Percentiles rank a stretch among this genome's conserved stretches.
Evolutionary conservation across 2,797 vertebrate genomes (phyloP).

Genomic region (Microchirus variegatus): DNA sequence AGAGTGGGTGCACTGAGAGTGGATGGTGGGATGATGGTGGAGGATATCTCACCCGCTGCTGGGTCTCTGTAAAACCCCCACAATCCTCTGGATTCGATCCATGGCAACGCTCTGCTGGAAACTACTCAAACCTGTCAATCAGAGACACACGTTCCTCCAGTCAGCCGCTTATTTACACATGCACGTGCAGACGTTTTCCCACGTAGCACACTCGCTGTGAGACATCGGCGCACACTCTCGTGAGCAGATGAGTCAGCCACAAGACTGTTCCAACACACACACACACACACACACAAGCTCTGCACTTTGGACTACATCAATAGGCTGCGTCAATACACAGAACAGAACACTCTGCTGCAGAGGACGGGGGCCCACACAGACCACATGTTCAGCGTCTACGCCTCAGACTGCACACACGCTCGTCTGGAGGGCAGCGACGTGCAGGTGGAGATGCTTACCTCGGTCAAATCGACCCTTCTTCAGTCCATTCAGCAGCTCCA

Average conservation of each 20-base stretch:
- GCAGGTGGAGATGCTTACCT: conserved; percentile 75
- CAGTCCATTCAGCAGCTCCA: conserved; percentile 89
- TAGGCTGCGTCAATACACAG: conserved; percentile 44
- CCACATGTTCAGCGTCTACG: conserved; percentile 26
- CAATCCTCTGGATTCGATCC: conserved; percentile 94
- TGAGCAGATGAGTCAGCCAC: conserved; percentile 52
- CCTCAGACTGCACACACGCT: conserved; percentile 12
- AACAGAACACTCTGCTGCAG: conserved; percentile 4
- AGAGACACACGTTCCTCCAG: conserved; percentile 56
- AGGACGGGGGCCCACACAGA: conserved; percentile 15
- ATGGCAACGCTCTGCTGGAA: conserved; percentile 97
- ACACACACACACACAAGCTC: conserved; percentile 21
- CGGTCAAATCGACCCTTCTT: conserved; percentile 90
- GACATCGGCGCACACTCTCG: conserved; percentile 20
- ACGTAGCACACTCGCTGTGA: conserved; percentile 10
- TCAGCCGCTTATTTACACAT: conserved; percentile 39
- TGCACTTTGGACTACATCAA: conserved; percentile 47
- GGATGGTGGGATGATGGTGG: conserved; percentile 1
- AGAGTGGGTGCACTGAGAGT: background rate
- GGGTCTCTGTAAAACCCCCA: conserved; percentile 92
- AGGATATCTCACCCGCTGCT: conserved; percentile 86
- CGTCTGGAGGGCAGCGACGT: background rate
- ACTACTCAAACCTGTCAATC: conserved; percentile 88
- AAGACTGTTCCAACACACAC: conserved; percentile 35
- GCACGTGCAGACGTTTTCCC: conserved; percentile 7